Conservation (phyloP, 2,797 vertebrate species). For the Aselliscus stoliczkanus region DNA sequence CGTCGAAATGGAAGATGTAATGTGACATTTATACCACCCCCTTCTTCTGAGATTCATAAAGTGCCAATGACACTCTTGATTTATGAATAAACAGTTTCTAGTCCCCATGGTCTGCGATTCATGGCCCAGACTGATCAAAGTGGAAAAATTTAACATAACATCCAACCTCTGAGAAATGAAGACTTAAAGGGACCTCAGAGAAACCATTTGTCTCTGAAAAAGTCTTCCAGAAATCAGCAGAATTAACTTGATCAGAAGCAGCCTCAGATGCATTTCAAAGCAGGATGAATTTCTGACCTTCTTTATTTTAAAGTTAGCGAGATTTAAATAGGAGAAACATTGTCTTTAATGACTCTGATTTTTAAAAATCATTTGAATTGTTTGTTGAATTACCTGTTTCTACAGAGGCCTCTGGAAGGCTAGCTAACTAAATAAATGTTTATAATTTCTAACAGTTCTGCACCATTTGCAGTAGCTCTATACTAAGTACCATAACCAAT, state of each 20-base stretch:
- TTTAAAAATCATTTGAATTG: neutral
- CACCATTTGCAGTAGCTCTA: neutral
- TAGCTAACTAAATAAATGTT: conserved; percentile 32
- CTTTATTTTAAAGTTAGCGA: neutral
- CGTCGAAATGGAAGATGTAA: neutral
- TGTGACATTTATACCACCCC: neutral
- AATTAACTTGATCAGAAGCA: conserved; percentile 21
- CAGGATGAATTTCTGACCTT: neutral
- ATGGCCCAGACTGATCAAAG: neutral
- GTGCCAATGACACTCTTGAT: neutral
- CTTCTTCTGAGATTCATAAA: neutral
- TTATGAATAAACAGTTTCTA: conserved; percentile 37
- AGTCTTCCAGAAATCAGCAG: conserved; percentile 34
- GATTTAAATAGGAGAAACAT: neutral
- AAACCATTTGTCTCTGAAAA: conserved; percentile 25
- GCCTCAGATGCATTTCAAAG: neutral
- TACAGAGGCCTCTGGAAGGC: neutral
- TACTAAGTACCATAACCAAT: neutral
- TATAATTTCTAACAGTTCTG: neutral
- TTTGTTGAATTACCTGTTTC: conserved; percentile 21
- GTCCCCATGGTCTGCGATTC: neutral
- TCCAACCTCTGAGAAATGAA: conserved; percentile 12
- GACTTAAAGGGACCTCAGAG: conserved; percentile 30
- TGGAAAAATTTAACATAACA: neutral
- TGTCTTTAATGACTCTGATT: neutral